Base-by-base conservation (phyloP, 2,113 vertebrate genomes). In the Peucedramus taeniatus region DNA sequence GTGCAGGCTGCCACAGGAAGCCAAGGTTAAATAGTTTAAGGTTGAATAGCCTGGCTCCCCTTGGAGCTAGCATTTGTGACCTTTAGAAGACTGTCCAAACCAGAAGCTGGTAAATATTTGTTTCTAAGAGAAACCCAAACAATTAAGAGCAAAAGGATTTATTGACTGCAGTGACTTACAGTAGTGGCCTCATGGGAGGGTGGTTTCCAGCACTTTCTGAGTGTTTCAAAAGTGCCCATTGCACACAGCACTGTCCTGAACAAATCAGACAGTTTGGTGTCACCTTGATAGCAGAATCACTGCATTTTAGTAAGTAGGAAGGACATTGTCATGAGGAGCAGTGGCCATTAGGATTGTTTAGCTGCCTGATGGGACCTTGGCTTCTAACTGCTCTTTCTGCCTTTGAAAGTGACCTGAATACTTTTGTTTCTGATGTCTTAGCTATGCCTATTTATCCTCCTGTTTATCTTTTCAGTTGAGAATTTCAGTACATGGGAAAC, bases 21-120 rank as follows among this genome's bases (percentile, higher is more conserved):
- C 78, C 94, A 93, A 49, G 2, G 14, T 88, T 78, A 92, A 93
- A 90, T 90, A 92, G 82, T 60, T 96, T 51, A 49, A 76, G 42
- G 78, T 10, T 76, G 82, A 93, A 87, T 56, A 94, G 65, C 54
- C 94, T 88, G 82, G 85, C 70, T 88, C 79, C 45, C 90, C 88
- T 90, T 92, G 66, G 75, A 92, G 88, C 33, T 83, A 44, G 63
- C 79, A 77, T 85, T 87, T 88, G 85, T 86, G 75, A 93, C 95
- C 95, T 97, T 95, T 61, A 50, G 54, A 90, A 79, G 57, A 64
- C 31, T 47, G 37, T 84, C 44, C 56, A 84, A 85, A 83, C n/a
- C 75, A 93, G 66, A 76, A 93, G 82, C 88, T 90, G 87, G 79
- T 83, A 88, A 96, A 92, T 86, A 93, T 39, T 93, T 94, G 50